Evolutionary conservation across 2,113 vertebrate species (phyloP), one percentile per base, ranked within the genome.

Genomic region (Struthidea cinerea): DNA sequence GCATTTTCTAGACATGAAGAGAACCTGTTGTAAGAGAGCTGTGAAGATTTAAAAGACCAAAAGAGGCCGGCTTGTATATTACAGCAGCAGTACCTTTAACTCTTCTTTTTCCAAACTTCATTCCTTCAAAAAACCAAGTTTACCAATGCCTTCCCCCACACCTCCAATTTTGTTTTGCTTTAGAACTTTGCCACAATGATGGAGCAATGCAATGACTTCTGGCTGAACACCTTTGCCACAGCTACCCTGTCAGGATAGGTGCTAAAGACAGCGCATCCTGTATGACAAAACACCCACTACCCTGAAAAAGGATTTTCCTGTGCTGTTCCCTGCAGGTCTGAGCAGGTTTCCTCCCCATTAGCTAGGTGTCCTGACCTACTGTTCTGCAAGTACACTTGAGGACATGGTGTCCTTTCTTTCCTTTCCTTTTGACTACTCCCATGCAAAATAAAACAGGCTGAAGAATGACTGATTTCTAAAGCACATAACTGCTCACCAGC

Each of bases 1-100:
- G 93, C 97, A 98, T 98, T 97, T 97, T 87, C 93, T 83, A 97
- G 87, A 92, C 91, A 95, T 94, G 96, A 97, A 97, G 97, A 97
- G 85, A 97, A 95, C 88, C 76, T 97, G 88, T 94, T 97, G 94
- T 98, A 97, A 97, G 90, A 94, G 93, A 98, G 95, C 93, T 90
- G 37, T 65, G 85, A 97, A 98, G 95, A 97, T 96, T 97, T 95
- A 96, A 98, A 97, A 98, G 94, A 97, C 91, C 20, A 37, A 97
- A 96, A 96, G 92, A 92, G 61, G 52, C 53, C 94, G 61, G 23
- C 85, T 55, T 79, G 50, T 92, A 46, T 88, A 92, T 94, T 94
- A 78, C 14, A 93, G 63, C 19, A 95, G 61, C 75, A 95, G 69
- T 64, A 94, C 71, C n/a, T 96, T 98, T 96, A 97, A 97, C 97